These are phyloP conservation scores for Avahi laniger DNA, from an alignment of 2,797 vertebrate species.

Conservation along the genomic window DNA sequence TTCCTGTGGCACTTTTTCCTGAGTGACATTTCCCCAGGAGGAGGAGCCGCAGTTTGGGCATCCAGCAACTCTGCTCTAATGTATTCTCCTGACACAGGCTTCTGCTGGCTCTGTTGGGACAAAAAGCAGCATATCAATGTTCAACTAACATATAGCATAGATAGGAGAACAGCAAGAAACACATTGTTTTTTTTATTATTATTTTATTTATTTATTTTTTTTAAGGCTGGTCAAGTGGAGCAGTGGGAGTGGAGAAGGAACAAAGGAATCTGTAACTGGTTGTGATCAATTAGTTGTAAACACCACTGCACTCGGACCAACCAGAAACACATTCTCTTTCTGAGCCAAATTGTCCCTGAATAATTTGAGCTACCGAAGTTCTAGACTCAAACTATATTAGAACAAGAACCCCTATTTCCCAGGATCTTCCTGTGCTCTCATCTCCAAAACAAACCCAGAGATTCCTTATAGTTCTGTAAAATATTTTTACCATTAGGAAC, in stretches of 20 bases:
- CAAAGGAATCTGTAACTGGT: no score
- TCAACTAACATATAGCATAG: not conserved
- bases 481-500: no score
- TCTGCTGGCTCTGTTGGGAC: not conserved
- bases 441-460: not conserved
- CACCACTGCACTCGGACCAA: no score
- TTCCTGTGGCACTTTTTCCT: slow-evolving; percentile 70
- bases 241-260: no score
- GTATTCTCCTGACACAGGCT: not conserved
- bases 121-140: not conserved
- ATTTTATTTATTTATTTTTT: no score
- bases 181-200: not conserved
- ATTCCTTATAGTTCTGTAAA: no score
- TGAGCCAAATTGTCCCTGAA: not conserved
- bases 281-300: no score
- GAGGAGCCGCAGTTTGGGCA: not conserved
- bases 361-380: not conserved
- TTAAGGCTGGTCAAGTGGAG: no score
- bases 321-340: not conserved
- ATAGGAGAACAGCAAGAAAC: no score
- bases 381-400: not conserved
- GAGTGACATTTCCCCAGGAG: slow-evolving; percentile 37
- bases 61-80: rapidly evolving
- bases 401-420: not conserved
- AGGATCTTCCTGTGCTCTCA: not conserved